Conservation (phyloP, 2,888 invertebrate species). For the Leptogaster cylindrica region DNA sequence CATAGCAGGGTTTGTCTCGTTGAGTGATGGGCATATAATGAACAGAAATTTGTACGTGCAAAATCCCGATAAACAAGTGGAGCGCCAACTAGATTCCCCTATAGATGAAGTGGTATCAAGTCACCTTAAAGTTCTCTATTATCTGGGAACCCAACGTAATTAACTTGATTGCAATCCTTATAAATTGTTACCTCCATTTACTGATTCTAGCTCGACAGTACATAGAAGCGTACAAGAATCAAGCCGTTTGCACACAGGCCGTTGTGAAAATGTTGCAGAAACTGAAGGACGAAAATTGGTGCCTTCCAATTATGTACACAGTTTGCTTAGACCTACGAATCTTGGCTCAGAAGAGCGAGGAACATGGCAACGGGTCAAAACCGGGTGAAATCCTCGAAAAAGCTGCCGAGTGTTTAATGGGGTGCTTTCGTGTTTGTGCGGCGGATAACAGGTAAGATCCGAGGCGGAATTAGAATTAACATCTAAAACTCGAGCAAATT, state of each 20-base stretch:
- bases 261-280: constrained; percentile 83
- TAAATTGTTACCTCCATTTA: neutral
- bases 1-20: constrained; percentile 68
- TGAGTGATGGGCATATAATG: constrained; percentile 75
- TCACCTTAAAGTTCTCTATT: constrained; percentile 74
- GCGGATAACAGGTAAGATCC: constrained; percentile 77
- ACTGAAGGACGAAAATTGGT: constrained; percentile 96
- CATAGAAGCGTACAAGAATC: constrained; percentile 77
- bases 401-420: constrained; percentile 91
- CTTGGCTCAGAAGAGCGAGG: constrained; percentile 82
- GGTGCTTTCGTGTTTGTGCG: constrained; percentile 93
- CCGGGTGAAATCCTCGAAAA: constrained; percentile 75
- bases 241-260: constrained; percentile 77
- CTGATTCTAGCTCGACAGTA: constrained; percentile 61
- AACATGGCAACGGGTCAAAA: constrained; percentile 63
- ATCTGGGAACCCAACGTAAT: constrained; percentile 62
- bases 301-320: constrained; percentile 89
- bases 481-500: constrained; percentile 34
- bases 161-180: constrained; percentile 40
- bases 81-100: constrained; percentile 73
- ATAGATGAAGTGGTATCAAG: constrained; percentile 76
- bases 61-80: constrained; percentile 73
- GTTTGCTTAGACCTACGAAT: constrained; percentile 87
- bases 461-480: neutral
- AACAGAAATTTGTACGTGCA: constrained; percentile 74